Conservation (phyloP, 2,888 invertebrate genomes). For the Aelia acuminata region DNA sequence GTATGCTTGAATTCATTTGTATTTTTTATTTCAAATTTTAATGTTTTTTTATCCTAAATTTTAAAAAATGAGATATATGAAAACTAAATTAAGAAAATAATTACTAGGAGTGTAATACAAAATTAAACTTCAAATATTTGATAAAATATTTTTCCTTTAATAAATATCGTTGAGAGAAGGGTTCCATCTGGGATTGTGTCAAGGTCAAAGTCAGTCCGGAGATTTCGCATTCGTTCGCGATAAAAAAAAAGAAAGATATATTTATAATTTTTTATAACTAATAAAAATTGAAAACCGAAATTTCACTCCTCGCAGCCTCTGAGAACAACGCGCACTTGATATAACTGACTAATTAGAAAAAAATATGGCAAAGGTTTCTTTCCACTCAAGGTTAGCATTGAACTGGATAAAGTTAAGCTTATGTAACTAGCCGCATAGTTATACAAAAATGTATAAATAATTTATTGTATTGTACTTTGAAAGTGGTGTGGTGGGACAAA, state of each 20-base stretch:
- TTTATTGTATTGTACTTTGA: background rate
- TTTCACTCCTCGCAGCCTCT: background rate
- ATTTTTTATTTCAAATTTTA: too few species aligned
- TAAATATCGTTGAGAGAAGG: conserved; percentile 32
- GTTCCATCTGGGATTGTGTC: conserved; percentile 48
- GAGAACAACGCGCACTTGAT: background rate
- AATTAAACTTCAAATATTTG: background rate
- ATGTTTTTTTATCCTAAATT: too few species aligned
- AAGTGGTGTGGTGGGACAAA: background rate
- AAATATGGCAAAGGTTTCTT: background rate
- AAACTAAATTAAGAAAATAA: too few species aligned
- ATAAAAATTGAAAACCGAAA: background rate
- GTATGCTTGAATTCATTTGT: too few species aligned
- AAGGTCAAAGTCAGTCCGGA: conserved; percentile 36
- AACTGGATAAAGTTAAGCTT: conserved; percentile 23
- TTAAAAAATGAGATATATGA: too few species aligned
- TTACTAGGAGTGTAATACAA: too few species aligned
- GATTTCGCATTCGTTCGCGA: conserved; percentile 19
- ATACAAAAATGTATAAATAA: conserved; percentile 44
- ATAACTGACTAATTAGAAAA: background rate
- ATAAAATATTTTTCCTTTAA: background rate
- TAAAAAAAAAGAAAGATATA: background rate
- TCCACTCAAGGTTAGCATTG: conserved; percentile 9
- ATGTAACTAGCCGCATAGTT: conserved; percentile 25
- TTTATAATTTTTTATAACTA: background rate